These are phyloP conservation scores for Andrena bucephala DNA, from an alignment of 2,888 invertebrate species.

Conservation along the genomic window DNA sequence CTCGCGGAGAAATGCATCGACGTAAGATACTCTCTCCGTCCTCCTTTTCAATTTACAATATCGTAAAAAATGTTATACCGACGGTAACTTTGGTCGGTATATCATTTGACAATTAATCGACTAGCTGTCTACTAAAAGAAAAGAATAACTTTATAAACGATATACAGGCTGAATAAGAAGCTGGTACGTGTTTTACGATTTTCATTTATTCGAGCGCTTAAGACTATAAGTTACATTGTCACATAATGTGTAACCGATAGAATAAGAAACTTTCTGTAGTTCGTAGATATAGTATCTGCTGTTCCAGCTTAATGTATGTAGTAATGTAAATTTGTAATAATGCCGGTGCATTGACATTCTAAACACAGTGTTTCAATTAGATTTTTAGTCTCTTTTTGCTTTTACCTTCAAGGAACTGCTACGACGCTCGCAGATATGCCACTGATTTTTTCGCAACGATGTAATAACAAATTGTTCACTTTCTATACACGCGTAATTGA, in stretches of 20 bases:
- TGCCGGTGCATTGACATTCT: slow-evolving; percentile 34
- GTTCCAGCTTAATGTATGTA: slow-evolving; percentile 27
- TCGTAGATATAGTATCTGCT: slow-evolving; percentile 14
- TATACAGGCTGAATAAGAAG: background rate
- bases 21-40: slow-evolving; percentile 5
- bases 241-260: slow-evolving; percentile 40
- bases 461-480: slow-evolving; percentile 22
- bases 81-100: background rate
- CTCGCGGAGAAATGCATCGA: slow-evolving; percentile 26
- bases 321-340: slow-evolving; percentile 23
- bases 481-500: slow-evolving; percentile 35
- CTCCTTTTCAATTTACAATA: slow-evolving; percentile 2
- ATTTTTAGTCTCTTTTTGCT: slow-evolving; percentile 22
- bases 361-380: slow-evolving; percentile 24
- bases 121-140: background rate
- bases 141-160: background rate
- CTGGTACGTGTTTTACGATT: background rate
- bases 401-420: slow-evolving; percentile 10
- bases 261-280: slow-evolving; percentile 29
- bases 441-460: slow-evolving; percentile 23
- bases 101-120: background rate
- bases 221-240: slow-evolving; percentile 52
- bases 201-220: slow-evolving; percentile 60
- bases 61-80: background rate
- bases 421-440: slow-evolving; percentile 19